Evolutionary conservation across 2,888 invertebrate species (phyloP).

Genomic region (Cancer borealis): DNA sequence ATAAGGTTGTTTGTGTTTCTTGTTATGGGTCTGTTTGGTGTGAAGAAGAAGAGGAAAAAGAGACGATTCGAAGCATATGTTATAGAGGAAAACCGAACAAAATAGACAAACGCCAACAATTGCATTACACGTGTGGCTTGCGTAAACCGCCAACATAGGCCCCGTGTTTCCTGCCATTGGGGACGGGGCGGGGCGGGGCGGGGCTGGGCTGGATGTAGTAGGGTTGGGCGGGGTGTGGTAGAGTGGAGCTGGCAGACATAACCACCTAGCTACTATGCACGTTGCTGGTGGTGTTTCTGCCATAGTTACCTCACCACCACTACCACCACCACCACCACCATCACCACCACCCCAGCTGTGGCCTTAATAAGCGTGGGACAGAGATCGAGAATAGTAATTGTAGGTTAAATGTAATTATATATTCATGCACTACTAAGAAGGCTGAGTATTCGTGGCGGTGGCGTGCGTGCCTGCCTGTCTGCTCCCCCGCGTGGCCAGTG

Average conservation of each 20-base stretch:
- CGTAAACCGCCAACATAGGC: neutral
- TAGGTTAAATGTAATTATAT: constrained; percentile 38
- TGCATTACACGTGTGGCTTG: neutral
- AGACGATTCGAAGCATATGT: neutral
- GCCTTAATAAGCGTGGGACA: constrained; percentile 29
- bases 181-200: neutral
- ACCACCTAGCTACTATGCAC: neutral
- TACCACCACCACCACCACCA: neutral
- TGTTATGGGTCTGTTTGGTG: neutral
- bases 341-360: neutral
- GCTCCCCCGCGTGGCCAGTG: neutral
- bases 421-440: neutral
- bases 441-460: constrained; percentile 12
- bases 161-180: neutral
- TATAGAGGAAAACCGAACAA: neutral
- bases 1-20: neutral
- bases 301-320: neutral
- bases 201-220: neutral
- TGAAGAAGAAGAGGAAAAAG: neutral
- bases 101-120: neutral
- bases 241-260: neutral
- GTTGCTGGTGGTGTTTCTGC: neutral
- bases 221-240: neutral
- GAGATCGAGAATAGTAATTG: constrained; percentile 24
- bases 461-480: neutral